These are phyloP conservation scores for Pollimyrus isidori DNA, from an alignment of 2,113 vertebrate genomes.

Conservation along the genomic window DNA sequence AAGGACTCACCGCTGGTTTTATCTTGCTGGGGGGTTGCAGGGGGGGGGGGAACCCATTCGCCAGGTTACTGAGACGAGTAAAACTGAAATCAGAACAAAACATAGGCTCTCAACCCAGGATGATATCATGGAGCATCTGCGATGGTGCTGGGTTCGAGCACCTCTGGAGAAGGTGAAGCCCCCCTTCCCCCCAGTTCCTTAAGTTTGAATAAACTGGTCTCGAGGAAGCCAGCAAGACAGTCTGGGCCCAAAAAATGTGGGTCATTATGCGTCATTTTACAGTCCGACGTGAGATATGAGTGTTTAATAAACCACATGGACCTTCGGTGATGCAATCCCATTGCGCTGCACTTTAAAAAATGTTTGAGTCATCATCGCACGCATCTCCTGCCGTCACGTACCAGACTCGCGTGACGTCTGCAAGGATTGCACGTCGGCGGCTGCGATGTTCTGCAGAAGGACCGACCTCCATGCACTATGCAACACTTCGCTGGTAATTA, in stretches of 20 bases:
- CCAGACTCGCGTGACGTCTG: neutral
- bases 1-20: neutral
- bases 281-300: neutral
- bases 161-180: neutral
- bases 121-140: neutral
- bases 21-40: neutral
- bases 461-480: neutral
- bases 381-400: neutral
- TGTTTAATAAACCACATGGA: neutral
- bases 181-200: neutral
- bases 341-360: neutral
- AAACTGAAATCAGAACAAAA: neutral
- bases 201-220: neutral
- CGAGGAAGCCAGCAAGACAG: neutral
- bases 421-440: neutral
- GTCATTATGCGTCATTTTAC: neutral
- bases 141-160: neutral
- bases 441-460: neutral
- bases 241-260: neutral
- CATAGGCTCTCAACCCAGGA: neutral
- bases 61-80: neutral
- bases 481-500: constrained; percentile 4
- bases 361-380: neutral
- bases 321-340: neutral
- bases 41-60: neutral